Base-by-base conservation (phyloP, 2,888 invertebrate species). In the Drosophila borborema region DNA sequence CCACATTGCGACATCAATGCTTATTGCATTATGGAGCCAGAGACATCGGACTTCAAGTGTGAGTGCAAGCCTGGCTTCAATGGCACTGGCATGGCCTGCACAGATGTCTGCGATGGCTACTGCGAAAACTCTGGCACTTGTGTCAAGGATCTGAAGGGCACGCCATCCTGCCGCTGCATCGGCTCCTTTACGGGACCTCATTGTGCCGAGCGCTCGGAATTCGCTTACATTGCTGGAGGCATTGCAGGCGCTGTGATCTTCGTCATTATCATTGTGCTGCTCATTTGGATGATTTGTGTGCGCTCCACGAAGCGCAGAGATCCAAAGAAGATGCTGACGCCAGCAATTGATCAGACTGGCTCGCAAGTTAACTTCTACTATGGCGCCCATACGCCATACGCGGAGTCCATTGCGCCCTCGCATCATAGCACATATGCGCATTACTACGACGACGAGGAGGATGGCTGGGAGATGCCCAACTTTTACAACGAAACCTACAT, bases 231-330 rank as follows among this genome's bases (percentile, higher is more conserved):
- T 74, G 98, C 98, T 60, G 98, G 98, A 53, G 98, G 98, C 12
- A 98, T 98, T 77, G 98, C 98, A 9, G 98, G 97, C 20, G 97
- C 97, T n/a, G 98, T 98, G 72, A 97, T 98, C 85, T 96, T 98
- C 90, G 96, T 98, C 82, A 98, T 98, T 90, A 96, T 98, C 93
- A 96, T 98, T 86, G 98, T 98, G 41, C 94, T 98, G 77, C 95
- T 98, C 63, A 97, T 98, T 84, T 98, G 98, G 98, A 98, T 98
- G 98, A 98, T 98, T 92, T 98, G 98, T 92, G 98, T 97, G 69
- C 96, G 97, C 91, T 96, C 97, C n/a, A 96, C 96, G 62, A 95
- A 96, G 90, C 96, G 96, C 93, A 96, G 97, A 92, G 97, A 98
- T 94, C 97, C 98, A 86, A 98, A 98, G 95, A 98, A 98, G 94